Conservation (phyloP, 2,797 vertebrate genomes). For the Trematomus bernacchii region DNA sequence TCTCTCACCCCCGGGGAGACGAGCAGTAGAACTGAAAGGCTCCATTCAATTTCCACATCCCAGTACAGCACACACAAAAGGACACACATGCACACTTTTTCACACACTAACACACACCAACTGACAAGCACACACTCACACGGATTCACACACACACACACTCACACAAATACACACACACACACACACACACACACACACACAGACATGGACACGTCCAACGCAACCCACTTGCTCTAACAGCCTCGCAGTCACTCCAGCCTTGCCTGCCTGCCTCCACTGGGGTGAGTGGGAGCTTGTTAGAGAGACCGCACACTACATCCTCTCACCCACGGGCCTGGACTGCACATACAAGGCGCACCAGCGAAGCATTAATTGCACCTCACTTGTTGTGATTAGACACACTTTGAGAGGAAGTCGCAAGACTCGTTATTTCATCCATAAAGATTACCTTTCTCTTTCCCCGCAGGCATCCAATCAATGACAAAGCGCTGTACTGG, state of each 20-base stretch:
- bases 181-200: slow-evolving; percentile 49
- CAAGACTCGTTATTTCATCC: slow-evolving; percentile 66
- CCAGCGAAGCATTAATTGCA: slow-evolving; percentile 79
- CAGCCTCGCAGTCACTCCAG: slow-evolving; percentile 85
- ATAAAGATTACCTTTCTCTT: slow-evolving; percentile 48
- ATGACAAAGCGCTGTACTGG: slow-evolving; percentile 4
- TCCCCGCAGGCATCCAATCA: slow-evolving; percentile 30
- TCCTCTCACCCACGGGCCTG: slow-evolving; percentile 82
- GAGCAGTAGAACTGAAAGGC: slow-evolving; percentile 90
- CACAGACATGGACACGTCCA: slow-evolving; percentile 69
- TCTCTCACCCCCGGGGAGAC: slow-evolving; percentile 93
- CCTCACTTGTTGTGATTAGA: slow-evolving; percentile 79
- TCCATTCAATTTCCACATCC: slow-evolving; percentile 92
- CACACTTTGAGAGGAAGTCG: slow-evolving; percentile 61
- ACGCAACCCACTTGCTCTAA: slow-evolving; percentile 82
- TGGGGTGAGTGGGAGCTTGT: slow-evolving; percentile 86
- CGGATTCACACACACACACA: slow-evolving; percentile 51
- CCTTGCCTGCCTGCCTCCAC: slow-evolving; percentile 82
- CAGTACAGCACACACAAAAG: slow-evolving; percentile 84
- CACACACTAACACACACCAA: slow-evolving; percentile 77
- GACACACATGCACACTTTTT: slow-evolving; percentile 86
- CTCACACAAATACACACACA: slow-evolving; percentile 52
- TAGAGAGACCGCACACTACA: slow-evolving; percentile 83
- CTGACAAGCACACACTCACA: slow-evolving; percentile 55
- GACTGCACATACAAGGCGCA: slow-evolving; percentile 66